These are phyloP conservation scores for Ornithoptera alexandrae DNA, from an alignment of 2,888 invertebrate species.

Conservation along the genomic window DNA sequence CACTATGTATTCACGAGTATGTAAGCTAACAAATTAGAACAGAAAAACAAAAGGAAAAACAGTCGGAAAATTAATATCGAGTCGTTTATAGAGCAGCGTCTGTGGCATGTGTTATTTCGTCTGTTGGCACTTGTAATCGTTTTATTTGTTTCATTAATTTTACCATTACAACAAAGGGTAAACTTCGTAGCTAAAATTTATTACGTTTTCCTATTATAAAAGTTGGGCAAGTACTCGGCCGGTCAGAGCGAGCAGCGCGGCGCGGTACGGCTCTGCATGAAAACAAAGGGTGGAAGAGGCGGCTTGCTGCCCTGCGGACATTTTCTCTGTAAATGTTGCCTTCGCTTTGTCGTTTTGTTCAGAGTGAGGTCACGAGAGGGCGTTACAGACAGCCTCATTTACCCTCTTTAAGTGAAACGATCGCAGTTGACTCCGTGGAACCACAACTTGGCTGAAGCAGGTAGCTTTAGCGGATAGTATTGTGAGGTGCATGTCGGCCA, in stretches of 20 bases:
- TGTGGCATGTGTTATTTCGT: constrained; percentile 13
- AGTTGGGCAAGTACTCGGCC: constrained; percentile 47
- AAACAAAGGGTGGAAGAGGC: constrained; percentile 68
- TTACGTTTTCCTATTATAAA: constrained; percentile 45
- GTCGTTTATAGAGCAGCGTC: constrained; percentile 2
- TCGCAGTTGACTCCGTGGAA: constrained; percentile 59
- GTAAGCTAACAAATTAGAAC: not conserved
- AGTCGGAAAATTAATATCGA: not conserved
- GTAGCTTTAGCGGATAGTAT: constrained; percentile 65
- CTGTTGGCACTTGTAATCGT: constrained; percentile 16
- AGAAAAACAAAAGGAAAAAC: not conserved
- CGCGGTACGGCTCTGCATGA: constrained; percentile 50
- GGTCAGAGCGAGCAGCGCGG: constrained; percentile 40
- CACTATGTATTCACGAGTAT: no score
- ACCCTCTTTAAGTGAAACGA: constrained; percentile 55
- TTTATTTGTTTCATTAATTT: constrained; percentile 27
- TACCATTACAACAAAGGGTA: constrained; percentile 26
- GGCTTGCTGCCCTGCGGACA: constrained; percentile 63
- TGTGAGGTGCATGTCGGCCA: constrained; percentile 44
- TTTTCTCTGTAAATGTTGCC: constrained; percentile 70
- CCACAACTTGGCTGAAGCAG: constrained; percentile 56
- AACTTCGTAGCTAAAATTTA: constrained; percentile 33
- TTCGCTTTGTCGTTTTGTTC: constrained; percentile 67
- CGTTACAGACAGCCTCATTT: constrained; percentile 61
- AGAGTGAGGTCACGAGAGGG: constrained; percentile 58